Percentiles rank a stretch among this genome's conserved stretches.
Evolutionary conservation across 2,888 invertebrate genomes (phyloP).

Genomic region (Lithophane socia): DNA sequence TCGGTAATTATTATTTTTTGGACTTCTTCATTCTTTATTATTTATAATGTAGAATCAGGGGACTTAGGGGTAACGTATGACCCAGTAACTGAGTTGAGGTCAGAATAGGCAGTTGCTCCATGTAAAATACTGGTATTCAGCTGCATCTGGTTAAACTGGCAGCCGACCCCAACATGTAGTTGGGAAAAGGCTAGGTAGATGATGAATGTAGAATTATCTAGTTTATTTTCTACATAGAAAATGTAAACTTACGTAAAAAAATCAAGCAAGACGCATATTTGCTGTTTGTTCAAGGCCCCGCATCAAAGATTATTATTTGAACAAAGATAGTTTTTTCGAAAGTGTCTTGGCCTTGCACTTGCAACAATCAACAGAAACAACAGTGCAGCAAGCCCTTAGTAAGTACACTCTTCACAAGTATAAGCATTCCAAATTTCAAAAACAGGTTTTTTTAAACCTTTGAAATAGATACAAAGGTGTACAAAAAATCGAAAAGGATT

Average conservation of each 20-base stretch:
- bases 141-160: too few species aligned
- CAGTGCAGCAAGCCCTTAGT: not conserved
- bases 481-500: slow-evolving; percentile 37
- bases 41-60: not conserved
- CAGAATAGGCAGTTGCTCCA: too few species aligned
- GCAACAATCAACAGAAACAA: not conserved
- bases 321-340: not conserved
- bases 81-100: too few species aligned
- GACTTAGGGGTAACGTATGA: not conserved
- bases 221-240: not conserved
- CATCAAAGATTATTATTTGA: not conserved
- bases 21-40: not conserved
- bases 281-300: not conserved
- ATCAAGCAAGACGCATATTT: not conserved
- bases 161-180: too few species aligned
- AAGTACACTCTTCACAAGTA: not conserved
- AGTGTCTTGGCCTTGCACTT: not conserved
- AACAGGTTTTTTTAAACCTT: slow-evolving; percentile 5
- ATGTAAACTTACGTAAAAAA: not conserved
- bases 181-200: too few species aligned
- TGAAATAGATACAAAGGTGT: slow-evolving; percentile 26
- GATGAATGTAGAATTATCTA: not conserved
- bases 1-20: not conserved
- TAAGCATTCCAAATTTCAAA: not conserved
- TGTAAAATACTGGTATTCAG: too few species aligned